phyloP scores from a whole-genome alignment of 2,797 vertebrate genomes.

The Urophycis tenuis region DNA sequence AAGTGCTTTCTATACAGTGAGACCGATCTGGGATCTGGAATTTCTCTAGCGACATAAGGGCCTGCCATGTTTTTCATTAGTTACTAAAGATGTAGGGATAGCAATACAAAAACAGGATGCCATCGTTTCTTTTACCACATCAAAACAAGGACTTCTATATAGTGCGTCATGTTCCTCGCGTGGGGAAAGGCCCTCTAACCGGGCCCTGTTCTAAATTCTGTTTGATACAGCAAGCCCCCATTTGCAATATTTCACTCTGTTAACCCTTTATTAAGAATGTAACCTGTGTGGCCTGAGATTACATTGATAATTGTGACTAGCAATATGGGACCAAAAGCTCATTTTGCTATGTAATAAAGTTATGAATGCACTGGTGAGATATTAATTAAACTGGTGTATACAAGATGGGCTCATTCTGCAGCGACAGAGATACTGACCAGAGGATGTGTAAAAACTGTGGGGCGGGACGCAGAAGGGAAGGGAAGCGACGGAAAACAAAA shows the following conservation, averaged over 20 bases:
- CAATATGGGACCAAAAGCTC: conserved; percentile 5
- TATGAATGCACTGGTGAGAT: conserved; percentile 50
- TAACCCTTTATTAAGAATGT: conserved; percentile 9
- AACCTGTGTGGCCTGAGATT: neutral
- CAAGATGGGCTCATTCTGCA: neutral
- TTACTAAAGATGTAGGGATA: conserved; percentile 28
- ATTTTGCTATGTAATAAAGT: conserved; percentile 26
- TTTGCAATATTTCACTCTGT: conserved; percentile 13
- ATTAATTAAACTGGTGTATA: conserved; percentile 15
- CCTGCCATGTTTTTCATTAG: neutral
- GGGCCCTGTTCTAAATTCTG: conserved; percentile 18
- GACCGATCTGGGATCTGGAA: conserved; percentile 40
- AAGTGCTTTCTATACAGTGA: conserved; percentile 69
- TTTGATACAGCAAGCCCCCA: neutral
- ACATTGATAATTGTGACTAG: conserved; percentile 19
- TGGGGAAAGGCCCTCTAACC: neutral
- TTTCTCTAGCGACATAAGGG: conserved; percentile 6
- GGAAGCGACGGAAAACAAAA: conserved; percentile 26
- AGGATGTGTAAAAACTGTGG: neutral
- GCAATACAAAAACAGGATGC: conserved; percentile 17
- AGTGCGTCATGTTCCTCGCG: neutral
- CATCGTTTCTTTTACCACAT: neutral
- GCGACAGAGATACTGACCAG: conserved; percentile 31
- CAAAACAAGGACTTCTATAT: neutral
- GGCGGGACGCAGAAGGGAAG: too few relatives aligned